Percentiles rank a stretch among this genome's conserved stretches.
Evolutionary conservation across 2,113 vertebrate species (phyloP).

Genomic region (Suricata suricatta): DNA sequence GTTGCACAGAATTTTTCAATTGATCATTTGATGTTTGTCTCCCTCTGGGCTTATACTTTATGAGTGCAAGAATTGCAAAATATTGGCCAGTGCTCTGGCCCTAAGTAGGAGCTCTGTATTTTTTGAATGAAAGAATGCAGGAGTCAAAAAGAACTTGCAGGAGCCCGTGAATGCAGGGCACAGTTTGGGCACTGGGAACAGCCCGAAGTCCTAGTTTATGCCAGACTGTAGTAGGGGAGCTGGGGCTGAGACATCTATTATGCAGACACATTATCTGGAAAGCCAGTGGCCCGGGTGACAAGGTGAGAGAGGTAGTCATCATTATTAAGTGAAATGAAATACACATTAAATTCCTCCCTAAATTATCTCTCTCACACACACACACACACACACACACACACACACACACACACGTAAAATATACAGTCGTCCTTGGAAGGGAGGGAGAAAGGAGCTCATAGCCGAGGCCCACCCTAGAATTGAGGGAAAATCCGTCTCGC

Average conservation of each 20-base stretch:
- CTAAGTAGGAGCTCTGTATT: background rate
- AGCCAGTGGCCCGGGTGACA: background rate
- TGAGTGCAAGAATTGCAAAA: background rate
- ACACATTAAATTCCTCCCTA: background rate
- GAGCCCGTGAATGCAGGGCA: background rate
- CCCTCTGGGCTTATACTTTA: background rate
- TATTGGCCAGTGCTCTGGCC: background rate
- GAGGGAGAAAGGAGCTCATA: background rate
- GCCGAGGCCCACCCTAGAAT: background rate
- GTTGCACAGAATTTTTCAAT: background rate
- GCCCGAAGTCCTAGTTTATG: background rate
- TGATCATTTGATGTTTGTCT: background rate
- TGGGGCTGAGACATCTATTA: background rate
- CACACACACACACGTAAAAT: accelerated
- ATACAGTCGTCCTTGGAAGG: background rate
- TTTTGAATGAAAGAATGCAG: background rate
- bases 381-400: background rate
- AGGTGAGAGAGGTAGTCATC: background rate
- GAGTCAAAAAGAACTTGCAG: background rate
- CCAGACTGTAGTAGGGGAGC: too few relatives aligned
- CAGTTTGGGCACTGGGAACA: background rate
- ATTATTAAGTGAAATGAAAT: background rate
- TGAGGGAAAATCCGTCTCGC: background rate
- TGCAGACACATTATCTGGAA: background rate
- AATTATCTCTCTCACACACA: background rate